Conservation (phyloP, 1,140 invertebrate species). For the Sminthurinus signatus region DNA sequence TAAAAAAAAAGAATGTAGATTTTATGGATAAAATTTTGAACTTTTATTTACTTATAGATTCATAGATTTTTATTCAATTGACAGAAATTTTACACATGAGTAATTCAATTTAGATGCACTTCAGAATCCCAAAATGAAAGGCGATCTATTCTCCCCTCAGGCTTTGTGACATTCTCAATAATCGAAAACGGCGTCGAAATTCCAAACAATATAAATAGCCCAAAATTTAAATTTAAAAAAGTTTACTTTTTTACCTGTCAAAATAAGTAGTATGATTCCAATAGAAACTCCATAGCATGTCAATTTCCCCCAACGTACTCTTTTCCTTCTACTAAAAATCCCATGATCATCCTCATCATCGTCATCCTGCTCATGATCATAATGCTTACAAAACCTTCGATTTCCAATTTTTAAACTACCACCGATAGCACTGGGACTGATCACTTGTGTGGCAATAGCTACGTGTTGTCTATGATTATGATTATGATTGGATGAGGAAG, state of each 20-base stretch:
- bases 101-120: no score
- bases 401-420: slow-evolving; percentile 10
- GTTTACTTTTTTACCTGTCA: slow-evolving; percentile 27
- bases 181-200: no score
- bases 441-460: slow-evolving; percentile 6
- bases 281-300: slow-evolving; percentile 21
- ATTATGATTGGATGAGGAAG: no score
- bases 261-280: slow-evolving; percentile 16
- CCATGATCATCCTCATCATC: slow-evolving; percentile 20
- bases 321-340: neutral
- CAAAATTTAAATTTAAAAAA: neutral
- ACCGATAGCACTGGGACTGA: slow-evolving; percentile 31
- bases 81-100: no score
- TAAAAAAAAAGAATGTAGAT: neutral
- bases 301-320: slow-evolving; percentile 15
- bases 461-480: no score
- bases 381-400: slow-evolving; percentile 4
- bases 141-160: no score
- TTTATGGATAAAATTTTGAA: neutral
- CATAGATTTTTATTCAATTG: no score
- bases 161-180: no score
- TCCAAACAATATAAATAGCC: neutral
- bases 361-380: neutral
- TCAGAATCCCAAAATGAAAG: no score
- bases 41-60: no score